These are phyloP conservation scores for Hypothenemus hampei DNA, from an alignment of 1,140 invertebrate genomes.

Conservation along the genomic window DNA sequence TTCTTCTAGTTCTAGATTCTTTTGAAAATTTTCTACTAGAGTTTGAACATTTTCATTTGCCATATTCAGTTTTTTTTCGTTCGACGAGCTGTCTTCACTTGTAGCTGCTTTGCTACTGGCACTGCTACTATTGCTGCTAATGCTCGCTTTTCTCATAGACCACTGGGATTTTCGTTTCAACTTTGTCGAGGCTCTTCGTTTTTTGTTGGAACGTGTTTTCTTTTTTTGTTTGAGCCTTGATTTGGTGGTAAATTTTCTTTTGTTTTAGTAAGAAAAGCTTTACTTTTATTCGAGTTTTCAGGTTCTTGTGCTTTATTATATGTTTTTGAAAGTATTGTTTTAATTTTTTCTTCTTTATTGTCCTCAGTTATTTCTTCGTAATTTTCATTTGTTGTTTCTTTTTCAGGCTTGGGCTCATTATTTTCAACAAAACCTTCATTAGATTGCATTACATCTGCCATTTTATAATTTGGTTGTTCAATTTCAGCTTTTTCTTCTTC, in stretches of 20 bases:
- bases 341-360: not conserved
- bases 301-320: not conserved
- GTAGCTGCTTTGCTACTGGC: constrained; percentile 32
- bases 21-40: constrained; percentile 14
- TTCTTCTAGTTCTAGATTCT: not conserved
- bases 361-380: not conserved
- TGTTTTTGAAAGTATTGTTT: not conserved
- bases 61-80: not conserved
- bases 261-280: not conserved
- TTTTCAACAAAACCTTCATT: not conserved
- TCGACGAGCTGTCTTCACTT: constrained; percentile 22
- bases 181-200: constrained; percentile 9
- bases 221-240: constrained; percentile 13
- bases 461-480: not conserved
- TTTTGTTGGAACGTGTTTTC: constrained; percentile 18
- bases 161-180: constrained; percentile 9
- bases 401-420: not conserved
- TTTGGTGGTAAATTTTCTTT: constrained; percentile 15
- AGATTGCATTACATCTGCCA: not conserved
- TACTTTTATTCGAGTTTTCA: not conserved
- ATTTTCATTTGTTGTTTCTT: not conserved
- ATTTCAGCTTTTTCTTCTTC: too few species aligned
- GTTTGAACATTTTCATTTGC: not conserved
- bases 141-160: constrained; percentile 9
- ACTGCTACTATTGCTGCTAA: constrained; percentile 23